Evolutionary conservation across 2,113 vertebrate genomes (phyloP).

Genomic region (Colossoma macropomum): DNA sequence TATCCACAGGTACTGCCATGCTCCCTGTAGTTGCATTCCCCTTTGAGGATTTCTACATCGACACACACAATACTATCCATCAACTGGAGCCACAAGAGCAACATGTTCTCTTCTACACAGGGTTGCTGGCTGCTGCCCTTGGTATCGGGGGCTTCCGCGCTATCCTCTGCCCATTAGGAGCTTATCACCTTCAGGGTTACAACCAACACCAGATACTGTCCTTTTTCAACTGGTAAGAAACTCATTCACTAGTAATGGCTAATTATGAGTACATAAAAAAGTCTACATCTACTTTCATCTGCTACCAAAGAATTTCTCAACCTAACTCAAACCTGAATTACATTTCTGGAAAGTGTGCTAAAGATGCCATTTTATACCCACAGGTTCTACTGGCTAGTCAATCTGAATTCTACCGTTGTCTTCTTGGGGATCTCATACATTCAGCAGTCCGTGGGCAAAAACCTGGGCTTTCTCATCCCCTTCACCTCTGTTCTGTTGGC

Average conservation of each 20-base stretch:
- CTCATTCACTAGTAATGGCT: background rate
- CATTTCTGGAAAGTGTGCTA: background rate
- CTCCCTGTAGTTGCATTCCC: conserved; percentile 89
- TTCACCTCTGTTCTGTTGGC: conserved; percentile 86
- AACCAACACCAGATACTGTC: conserved; percentile 79
- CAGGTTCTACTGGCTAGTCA: conserved; percentile 92
- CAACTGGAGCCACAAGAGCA: conserved; percentile 75
- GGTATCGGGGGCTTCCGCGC: conserved; percentile 87
- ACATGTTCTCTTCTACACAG: conserved; percentile 82
- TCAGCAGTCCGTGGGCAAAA: conserved; percentile 85
- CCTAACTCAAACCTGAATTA: background rate
- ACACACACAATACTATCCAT: conserved; percentile 78
- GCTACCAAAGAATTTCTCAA: background rate
- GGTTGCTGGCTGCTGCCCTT: conserved; percentile 82
- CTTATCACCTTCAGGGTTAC: conserved; percentile 79
- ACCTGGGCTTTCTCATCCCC: conserved; percentile 87
- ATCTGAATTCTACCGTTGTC: conserved; percentile 85
- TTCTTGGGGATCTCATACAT: conserved; percentile 92
- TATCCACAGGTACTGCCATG: conserved; percentile 82
- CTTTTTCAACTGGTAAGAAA: conserved; percentile 90
- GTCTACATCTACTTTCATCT: background rate
- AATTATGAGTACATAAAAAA: background rate
- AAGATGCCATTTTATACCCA: conserved; percentile 33
- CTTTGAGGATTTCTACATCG: conserved; percentile 86
- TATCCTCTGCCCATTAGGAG: conserved; percentile 82